Percentiles rank a stretch among this genome's conserved stretches.
phyloP scores from a whole-genome alignment of 1,140 invertebrate species.

The Himalopsyche phryganea region DNA sequence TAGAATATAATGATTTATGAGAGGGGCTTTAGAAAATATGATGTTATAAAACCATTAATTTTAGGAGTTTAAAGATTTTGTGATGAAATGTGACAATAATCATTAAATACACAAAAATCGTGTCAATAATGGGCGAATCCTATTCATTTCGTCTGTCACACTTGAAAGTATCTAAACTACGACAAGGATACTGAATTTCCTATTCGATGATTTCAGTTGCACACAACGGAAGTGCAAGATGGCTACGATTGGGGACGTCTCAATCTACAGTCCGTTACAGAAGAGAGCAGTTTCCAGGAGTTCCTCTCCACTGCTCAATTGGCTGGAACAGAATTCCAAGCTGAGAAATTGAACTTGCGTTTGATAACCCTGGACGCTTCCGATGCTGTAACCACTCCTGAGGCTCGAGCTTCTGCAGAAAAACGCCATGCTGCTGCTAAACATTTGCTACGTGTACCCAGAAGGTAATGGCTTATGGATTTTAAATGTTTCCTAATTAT shows the following conservation, averaged over 20 bases:
- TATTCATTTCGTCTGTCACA: no score
- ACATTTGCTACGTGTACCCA: conserved; percentile 40
- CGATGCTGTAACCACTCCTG: conserved; percentile 14
- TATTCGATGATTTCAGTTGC: conserved; percentile 60
- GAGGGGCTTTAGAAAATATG: no score
- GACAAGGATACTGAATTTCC: no score
- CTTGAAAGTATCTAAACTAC: no score
- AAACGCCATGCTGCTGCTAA: conserved; percentile 22
- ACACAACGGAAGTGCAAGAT: conserved; percentile 84
- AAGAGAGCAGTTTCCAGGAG: conserved; percentile 92
- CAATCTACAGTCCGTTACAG: conserved; percentile 91
- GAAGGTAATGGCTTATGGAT: conserved; percentile 39
- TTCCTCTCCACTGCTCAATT: conserved; percentile 92
- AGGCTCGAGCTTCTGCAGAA: conserved; percentile 15
- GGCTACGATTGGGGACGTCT: conserved; percentile 86
- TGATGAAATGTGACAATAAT: no score
- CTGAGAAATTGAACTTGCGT: conserved; percentile 81
- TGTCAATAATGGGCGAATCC: no score
- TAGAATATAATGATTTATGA: no score
- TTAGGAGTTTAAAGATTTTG: no score
- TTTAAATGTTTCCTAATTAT: neutral
- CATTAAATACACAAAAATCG: no score
- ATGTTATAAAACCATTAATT: no score
- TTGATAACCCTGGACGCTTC: conserved; percentile 36
- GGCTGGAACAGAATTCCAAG: conserved; percentile 88